Percentiles rank a stretch among this genome's conserved stretches.
Evolutionary conservation across 1,140 invertebrate species (phyloP).

Genomic region (Rhynchophorus ferrugineus): DNA sequence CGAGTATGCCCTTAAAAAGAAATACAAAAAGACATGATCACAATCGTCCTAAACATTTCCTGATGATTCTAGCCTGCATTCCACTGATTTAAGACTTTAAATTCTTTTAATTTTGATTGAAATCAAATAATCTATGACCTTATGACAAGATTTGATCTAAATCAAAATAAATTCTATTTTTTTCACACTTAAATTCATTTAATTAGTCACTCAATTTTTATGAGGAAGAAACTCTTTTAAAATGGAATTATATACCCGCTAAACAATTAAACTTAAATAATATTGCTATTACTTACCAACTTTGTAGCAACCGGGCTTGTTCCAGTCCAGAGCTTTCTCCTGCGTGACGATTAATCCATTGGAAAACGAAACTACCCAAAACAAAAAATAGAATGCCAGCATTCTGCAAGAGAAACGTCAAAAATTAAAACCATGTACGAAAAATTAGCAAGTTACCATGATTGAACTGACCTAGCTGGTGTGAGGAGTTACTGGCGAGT

Average conservation of each 20-base stretch:
- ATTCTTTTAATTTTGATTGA: no score
- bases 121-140: no score
- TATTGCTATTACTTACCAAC: slow-evolving; percentile 54
- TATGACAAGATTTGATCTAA: no score
- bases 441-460: background rate
- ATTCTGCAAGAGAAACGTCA: slow-evolving; percentile 32
- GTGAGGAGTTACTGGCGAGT: slow-evolving; percentile 7
- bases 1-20: slow-evolving; percentile 61
- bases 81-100: no score
- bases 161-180: no score
- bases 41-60: no score
- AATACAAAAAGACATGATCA: slow-evolving; percentile 3
- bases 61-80: no score
- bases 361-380: slow-evolving; percentile 30
- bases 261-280: no score
- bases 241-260: no score
- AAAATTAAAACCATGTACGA: background rate
- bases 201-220: no score
- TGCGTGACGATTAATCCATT: slow-evolving; percentile 28
- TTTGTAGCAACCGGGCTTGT: slow-evolving; percentile 54
- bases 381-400: slow-evolving; percentile 36
- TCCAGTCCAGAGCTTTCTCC: slow-evolving; percentile 43
- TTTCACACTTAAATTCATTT: no score
- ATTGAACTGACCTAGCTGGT: slow-evolving; percentile 10
- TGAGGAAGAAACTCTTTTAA: no score